Conservation (phyloP, 2,888 invertebrate species). For the Patella ulyssiponensis region DNA sequence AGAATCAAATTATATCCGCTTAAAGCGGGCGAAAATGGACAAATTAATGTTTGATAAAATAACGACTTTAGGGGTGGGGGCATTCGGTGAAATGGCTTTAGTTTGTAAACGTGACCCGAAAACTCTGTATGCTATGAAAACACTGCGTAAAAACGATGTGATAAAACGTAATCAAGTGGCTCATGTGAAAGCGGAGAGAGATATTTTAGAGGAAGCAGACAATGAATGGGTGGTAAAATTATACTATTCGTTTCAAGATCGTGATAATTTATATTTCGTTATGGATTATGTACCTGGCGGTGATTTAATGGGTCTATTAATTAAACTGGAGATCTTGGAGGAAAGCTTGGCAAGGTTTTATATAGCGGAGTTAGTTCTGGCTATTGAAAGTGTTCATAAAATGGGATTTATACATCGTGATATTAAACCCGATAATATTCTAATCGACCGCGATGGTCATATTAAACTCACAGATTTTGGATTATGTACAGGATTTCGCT, state of each 20-base stretch:
- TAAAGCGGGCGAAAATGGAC: slow-evolving; percentile 98
- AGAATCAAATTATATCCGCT: slow-evolving; percentile 96
- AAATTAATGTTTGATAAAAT: slow-evolving; percentile 98
- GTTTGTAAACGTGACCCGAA: slow-evolving; percentile 88
- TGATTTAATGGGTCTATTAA: slow-evolving; percentile 97
- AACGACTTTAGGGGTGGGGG: slow-evolving; percentile 91
- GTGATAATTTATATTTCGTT: slow-evolving; percentile 97
- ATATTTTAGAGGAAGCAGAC: slow-evolving; percentile 98
- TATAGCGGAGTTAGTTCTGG: slow-evolving; percentile 92
- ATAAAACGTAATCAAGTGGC: slow-evolving; percentile 97
- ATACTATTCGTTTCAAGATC: slow-evolving; percentile 99
- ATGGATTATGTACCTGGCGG: slow-evolving; percentile 99
- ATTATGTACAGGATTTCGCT: slow-evolving; percentile 76
- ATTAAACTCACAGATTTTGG: slow-evolving; percentile 99
- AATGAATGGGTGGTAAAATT: slow-evolving; percentile 99
- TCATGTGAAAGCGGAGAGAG: slow-evolving; percentile 99
- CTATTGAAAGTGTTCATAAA: slow-evolving; percentile 99
- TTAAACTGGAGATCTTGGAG: slow-evolving; percentile 95
- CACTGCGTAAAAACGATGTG: slow-evolving; percentile 94
- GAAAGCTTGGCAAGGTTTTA: slow-evolving; percentile 76
- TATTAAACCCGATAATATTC: slow-evolving; percentile 98
- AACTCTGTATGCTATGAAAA: slow-evolving; percentile 99
- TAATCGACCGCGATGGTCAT: slow-evolving; percentile 97
- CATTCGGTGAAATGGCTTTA: slow-evolving; percentile 92
- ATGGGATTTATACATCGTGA: slow-evolving; percentile 97